Conservation (phyloP, 2,797 vertebrate genomes). For the Sebastes flavidus region DNA sequence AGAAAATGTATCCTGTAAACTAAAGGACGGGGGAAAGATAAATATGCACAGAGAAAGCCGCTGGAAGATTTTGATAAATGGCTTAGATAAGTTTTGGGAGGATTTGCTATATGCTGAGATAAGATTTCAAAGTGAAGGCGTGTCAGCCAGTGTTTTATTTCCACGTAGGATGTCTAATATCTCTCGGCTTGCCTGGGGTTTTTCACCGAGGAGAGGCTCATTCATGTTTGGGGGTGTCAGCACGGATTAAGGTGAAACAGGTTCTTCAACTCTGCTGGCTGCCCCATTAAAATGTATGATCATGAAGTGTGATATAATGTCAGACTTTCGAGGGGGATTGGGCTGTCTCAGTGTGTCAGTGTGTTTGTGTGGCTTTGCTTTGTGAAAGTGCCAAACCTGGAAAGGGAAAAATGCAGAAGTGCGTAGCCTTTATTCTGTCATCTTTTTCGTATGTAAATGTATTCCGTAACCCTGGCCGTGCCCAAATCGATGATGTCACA, state of each 20-base stretch:
- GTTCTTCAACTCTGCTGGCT: conserved; percentile 31
- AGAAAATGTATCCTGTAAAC: conserved; percentile 62
- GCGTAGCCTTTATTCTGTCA: not conserved
- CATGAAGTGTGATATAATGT: conserved; percentile 42
- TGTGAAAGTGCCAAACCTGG: not conserved
- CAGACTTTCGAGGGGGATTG: conserved; percentile 8
- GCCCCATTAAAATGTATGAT: conserved; percentile 49
- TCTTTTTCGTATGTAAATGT: conserved; percentile 8
- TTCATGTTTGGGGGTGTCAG: conserved; percentile 11
- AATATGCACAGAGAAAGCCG: conserved; percentile 45
- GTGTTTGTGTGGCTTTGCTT: conserved; percentile 2
- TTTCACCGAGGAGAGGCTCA: not conserved
- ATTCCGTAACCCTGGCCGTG: not conserved
- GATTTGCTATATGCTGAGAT: conserved; percentile 34
- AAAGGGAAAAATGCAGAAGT: not conserved
- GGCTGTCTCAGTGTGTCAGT: not conserved
- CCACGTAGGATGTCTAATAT: not conserved
- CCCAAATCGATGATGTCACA: not conserved
- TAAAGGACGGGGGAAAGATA: conserved; percentile 46
- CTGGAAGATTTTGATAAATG: conserved; percentile 58
- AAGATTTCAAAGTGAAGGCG: conserved; percentile 51
- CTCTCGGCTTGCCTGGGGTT: not conserved
- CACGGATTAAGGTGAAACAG: conserved; percentile 17
- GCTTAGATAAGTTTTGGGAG: conserved; percentile 43
- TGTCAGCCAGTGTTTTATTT: conserved; percentile 37